Conservation (phyloP, 2,113 vertebrate species). For the Dryoscopus gambensis region DNA sequence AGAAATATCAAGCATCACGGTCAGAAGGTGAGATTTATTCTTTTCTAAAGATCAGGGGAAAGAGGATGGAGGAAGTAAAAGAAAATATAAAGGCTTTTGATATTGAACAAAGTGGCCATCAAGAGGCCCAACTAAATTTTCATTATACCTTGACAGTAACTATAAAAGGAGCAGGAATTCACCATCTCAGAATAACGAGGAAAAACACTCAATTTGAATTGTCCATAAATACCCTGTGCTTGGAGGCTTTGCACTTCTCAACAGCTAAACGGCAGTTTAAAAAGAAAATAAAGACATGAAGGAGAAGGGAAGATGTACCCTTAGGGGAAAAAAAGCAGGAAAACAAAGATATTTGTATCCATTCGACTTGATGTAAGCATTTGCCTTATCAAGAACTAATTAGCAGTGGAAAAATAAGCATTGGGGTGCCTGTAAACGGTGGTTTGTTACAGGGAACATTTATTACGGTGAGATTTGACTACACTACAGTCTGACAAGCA, state of each 20-base stretch:
- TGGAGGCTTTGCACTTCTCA: not conserved
- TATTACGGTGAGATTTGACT: not conserved
- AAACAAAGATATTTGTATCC: not conserved
- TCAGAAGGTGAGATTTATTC: not conserved
- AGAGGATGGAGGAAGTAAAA: not conserved
- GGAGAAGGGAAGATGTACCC: not conserved
- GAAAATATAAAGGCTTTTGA: not conserved
- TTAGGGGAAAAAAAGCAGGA: not conserved
- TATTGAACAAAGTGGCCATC: slow-evolving; percentile 8
- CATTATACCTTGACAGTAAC: not conserved
- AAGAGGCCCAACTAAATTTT: not conserved
- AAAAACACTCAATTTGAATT: not conserved
- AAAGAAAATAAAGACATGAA: slow-evolving; percentile 18
- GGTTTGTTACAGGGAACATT: not conserved
- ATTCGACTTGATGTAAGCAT: not conserved
- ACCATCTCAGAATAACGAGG: slow-evolving; percentile 8
- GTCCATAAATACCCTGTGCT: not conserved
- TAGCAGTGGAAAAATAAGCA: not conserved
- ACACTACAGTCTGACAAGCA: not conserved
- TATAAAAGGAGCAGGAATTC: slow-evolving; percentile 17
- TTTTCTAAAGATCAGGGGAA: not conserved
- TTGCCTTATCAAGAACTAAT: not conserved
- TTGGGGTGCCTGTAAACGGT: not conserved
- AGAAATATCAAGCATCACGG: slow-evolving; percentile 10
- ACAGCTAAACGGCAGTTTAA: slow-evolving; percentile 16